Percentiles rank a stretch among this genome's conserved stretches.
Conservation (phyloP, 2,797 vertebrate genomes). For the Apodemus agrarius region DNA sequence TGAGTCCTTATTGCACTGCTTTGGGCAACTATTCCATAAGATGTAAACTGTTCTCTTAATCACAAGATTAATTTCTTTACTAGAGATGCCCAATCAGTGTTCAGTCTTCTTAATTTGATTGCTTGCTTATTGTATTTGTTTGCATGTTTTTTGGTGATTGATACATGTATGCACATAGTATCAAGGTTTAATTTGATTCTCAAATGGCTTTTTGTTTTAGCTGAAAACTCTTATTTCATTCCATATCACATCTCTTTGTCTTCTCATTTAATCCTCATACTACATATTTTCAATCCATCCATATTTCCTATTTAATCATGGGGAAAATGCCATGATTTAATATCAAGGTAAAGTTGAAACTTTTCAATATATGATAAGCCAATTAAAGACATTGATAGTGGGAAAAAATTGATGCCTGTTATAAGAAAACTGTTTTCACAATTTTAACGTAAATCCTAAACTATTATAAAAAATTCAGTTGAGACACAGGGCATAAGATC, state of each 20-base stretch:
- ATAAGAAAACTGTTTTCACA: neutral
- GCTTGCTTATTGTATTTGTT: neutral
- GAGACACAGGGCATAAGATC: too few species aligned
- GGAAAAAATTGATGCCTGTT: neutral
- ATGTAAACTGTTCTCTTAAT: neutral
- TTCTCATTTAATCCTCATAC: neutral
- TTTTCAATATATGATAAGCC: neutral
- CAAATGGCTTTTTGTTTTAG: neutral
- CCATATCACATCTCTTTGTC: neutral
- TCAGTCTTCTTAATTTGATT: neutral
- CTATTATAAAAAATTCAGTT: neutral
- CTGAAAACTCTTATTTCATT: neutral
- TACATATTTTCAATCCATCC: too few species aligned
- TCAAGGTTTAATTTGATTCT: neutral
- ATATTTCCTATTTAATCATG: neutral
- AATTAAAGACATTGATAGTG: constrained; percentile 14
- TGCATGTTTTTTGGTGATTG: too few species aligned
- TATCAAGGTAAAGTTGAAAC: constrained; percentile 6
- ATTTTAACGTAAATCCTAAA: constrained; percentile 31
- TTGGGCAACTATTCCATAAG: neutral
- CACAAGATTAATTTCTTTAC: neutral
- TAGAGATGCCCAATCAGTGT: neutral
- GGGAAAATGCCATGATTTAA: neutral
- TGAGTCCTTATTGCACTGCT: neutral
- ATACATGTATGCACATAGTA: neutral